Conservation (phyloP, 2,113 vertebrate genomes). For the Glareola pratincola region DNA sequence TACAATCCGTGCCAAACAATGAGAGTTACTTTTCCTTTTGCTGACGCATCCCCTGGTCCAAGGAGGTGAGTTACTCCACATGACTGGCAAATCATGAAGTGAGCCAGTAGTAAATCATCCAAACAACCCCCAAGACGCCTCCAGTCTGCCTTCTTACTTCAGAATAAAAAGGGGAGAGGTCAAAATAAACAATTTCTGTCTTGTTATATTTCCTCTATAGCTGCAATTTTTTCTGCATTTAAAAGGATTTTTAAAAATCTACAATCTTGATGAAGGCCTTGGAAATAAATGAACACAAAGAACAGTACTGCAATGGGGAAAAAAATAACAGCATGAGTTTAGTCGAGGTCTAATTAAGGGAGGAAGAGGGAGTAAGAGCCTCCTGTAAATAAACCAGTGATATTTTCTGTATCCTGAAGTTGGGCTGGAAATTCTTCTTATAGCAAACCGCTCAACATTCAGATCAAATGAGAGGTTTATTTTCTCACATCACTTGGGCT, state of each 20-base stretch:
- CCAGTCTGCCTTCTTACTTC: neutral
- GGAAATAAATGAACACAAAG: neutral
- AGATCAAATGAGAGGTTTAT: constrained; percentile 69
- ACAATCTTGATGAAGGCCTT: neutral
- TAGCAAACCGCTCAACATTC: constrained; percentile 20
- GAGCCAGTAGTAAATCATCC: neutral
- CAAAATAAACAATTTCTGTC: constrained; percentile 15
- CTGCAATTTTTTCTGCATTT: constrained; percentile 18
- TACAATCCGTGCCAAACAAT: neutral
- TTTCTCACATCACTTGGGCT: constrained; percentile 60
- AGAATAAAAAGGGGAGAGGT: neutral
- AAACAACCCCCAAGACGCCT: neutral
- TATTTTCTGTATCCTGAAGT: neutral
- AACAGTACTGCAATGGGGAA: neutral
- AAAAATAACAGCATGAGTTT: neutral
- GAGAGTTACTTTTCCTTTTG: neutral
- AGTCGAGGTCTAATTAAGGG: neutral
- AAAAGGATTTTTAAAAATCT: neutral
- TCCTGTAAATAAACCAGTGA: neutral
- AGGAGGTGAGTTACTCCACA: neutral
- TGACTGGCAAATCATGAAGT: neutral
- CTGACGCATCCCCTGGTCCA: neutral
- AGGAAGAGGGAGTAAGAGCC: neutral
- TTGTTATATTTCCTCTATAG: neutral
- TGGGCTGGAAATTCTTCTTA: constrained; percentile 42